A percentile compares a stretch with the other conserved stretches of the same genome.
These are phyloP conservation scores for Mantis religiosa DNA, from an alignment of 2,888 invertebrate species.

Conservation along the genomic window DNA sequence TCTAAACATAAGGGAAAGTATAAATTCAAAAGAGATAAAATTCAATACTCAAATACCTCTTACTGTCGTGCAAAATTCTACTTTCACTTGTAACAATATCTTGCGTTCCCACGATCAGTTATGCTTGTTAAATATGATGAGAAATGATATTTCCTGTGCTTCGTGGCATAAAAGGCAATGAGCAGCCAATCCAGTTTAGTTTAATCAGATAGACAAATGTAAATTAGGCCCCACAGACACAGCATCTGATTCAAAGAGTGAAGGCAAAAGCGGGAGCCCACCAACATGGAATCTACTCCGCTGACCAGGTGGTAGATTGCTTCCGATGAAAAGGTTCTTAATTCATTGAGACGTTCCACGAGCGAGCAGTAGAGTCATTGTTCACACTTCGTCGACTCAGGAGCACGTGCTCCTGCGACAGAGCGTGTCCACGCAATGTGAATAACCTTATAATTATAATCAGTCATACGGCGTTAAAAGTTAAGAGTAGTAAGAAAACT, in stretches of 20 bases:
- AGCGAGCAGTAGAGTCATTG: neutral
- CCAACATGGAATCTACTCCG: neutral
- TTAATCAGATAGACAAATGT: neutral
- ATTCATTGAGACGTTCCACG: neutral
- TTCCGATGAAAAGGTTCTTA: neutral
- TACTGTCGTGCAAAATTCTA: too few species aligned
- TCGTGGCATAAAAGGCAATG: too few species aligned
- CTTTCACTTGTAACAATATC: too few species aligned
- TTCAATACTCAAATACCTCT: too few species aligned
- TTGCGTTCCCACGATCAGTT: too few species aligned
- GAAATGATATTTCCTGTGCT: too few species aligned
- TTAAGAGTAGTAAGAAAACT: neutral
- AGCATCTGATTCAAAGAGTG: neutral
- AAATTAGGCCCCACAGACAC: neutral
- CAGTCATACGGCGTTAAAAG: neutral
- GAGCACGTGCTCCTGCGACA: neutral
- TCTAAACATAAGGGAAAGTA: too few species aligned
- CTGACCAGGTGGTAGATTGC: neutral
- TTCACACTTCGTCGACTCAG: neutral
- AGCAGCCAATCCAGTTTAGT: neutral
- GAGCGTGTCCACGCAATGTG: neutral
- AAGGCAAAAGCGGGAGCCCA: neutral
- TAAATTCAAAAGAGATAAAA: too few species aligned
- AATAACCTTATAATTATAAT: neutral
- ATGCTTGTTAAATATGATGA: too few species aligned